Percentiles rank a stretch among this genome's conserved stretches.
phyloP scores from a whole-genome alignment of 2,113 vertebrate species.

The Labeo catla region DNA sequence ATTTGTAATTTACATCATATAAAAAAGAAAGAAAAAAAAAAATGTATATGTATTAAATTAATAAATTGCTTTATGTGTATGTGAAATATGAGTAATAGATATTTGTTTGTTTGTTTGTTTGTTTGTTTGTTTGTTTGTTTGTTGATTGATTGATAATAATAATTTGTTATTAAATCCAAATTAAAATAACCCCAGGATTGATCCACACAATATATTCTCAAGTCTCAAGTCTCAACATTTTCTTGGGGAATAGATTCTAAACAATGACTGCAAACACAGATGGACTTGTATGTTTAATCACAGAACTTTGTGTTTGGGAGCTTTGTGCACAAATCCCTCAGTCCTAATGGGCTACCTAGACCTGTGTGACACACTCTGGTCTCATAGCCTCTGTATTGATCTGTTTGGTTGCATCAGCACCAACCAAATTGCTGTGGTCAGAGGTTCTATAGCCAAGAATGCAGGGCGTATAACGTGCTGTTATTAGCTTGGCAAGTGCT shows the following conservation, averaged over 20 bases:
- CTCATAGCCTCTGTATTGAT: conserved; percentile 50
- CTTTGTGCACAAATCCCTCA: neutral
- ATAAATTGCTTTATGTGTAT: too few species aligned
- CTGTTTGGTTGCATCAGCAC: conserved; percentile 52
- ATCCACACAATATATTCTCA: too few species aligned
- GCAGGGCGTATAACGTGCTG: conserved; percentile 29
- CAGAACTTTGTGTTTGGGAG: neutral
- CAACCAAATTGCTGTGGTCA: conserved; percentile 47
- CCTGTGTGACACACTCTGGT: conserved; percentile 2
- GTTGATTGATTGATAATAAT: too few species aligned
- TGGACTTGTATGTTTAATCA: neutral
- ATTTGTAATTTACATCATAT: too few species aligned
- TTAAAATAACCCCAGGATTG: too few species aligned
- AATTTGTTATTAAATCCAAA: too few species aligned
- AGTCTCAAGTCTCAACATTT: too few species aligned
- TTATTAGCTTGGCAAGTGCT: conserved; percentile 47
- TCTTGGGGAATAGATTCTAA: neutral
- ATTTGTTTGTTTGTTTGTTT: too few species aligned
- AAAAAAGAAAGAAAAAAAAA: too few species aligned
- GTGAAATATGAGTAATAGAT: too few species aligned
- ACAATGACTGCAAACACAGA: neutral
- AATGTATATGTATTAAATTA: too few species aligned
- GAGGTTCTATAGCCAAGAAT: conserved; percentile 49
- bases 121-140: too few species aligned
- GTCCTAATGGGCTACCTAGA: conserved; percentile 12